These are phyloP conservation scores for Cheilosia urbana DNA, from an alignment of 2,888 invertebrate species.

Conservation along the genomic window DNA sequence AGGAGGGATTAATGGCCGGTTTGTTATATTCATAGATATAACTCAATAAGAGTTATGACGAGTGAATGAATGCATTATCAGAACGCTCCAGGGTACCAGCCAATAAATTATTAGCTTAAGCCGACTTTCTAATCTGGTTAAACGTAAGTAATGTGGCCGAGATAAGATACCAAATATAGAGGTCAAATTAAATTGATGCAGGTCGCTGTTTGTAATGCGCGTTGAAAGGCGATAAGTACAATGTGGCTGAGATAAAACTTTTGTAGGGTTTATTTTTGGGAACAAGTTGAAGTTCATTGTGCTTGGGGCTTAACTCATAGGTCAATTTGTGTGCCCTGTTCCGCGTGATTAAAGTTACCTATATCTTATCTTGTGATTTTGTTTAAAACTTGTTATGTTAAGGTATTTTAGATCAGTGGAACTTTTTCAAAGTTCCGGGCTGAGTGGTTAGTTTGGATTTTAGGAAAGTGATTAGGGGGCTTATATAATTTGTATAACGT, in stretches of 20 bases:
- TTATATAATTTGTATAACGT: too few species aligned
- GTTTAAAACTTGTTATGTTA: too few species aligned
- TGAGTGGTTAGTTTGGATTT: too few species aligned
- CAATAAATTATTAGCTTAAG: conserved; percentile 34
- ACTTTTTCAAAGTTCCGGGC: too few species aligned
- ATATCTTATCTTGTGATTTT: too few species aligned
- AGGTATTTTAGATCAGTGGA: too few species aligned
- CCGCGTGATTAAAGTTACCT: too few species aligned
- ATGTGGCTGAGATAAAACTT: background rate
- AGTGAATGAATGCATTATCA: conserved; percentile 31
- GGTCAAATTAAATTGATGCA: conserved; percentile 37
- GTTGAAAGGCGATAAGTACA: background rate
- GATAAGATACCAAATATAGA: conserved; percentile 22
- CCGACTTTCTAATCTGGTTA: conserved; percentile 8
- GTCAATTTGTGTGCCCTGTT: too few species aligned
- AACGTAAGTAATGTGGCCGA: background rate
- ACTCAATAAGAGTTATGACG: conserved; percentile 2
- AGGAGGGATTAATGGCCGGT: conserved; percentile 14
- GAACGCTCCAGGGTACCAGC: conserved; percentile 26
- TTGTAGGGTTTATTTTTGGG: background rate
- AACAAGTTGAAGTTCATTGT: too few species aligned
- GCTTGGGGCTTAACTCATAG: too few species aligned
- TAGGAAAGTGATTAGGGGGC: too few species aligned
- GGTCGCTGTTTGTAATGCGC: conserved; percentile 34
- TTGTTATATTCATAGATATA: conserved; percentile 28